A percentile compares a stretch with the other conserved stretches of the same genome.
Evolutionary conservation across 1,140 invertebrate genomes (phyloP).

Genomic region (Drosophila sechellia): DNA sequence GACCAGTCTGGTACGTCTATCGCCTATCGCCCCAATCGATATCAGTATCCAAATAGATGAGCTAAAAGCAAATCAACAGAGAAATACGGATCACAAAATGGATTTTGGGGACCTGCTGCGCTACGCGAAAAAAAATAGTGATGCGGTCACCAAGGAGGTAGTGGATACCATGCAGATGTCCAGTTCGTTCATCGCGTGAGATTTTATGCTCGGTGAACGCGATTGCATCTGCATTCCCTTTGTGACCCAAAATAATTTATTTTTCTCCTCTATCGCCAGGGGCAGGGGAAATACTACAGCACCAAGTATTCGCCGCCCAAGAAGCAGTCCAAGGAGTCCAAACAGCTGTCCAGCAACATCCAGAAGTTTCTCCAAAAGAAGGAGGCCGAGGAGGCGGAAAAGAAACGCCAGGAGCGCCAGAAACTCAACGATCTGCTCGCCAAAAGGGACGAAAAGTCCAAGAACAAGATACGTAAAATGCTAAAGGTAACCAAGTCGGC

Average conservation of each 20-base stretch:
- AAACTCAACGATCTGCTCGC: conserved; percentile 89
- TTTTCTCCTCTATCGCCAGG: neutral
- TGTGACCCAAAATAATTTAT: conserved; percentile 25
- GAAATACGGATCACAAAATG: conserved; percentile 81
- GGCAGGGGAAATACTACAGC: conserved; percentile 87
- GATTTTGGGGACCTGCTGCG: conserved; percentile 88
- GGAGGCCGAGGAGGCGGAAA: conserved; percentile 91
- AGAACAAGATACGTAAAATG: conserved; percentile 88
- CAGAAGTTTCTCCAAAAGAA: conserved; percentile 92
- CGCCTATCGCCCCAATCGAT: too few relatives aligned
- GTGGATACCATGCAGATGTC: conserved; percentile 65
- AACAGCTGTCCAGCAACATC: conserved; percentile 89
- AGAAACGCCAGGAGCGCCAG: conserved; percentile 87
- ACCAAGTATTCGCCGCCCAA: conserved; percentile 93
- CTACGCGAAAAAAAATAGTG: conserved; percentile 87
- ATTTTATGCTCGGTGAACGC: neutral
- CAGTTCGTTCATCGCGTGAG: neutral
- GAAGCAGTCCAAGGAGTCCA: conserved; percentile 89
- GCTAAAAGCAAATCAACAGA: too few relatives aligned
- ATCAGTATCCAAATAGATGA: too few relatives aligned
- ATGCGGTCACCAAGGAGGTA: conserved; percentile 79
- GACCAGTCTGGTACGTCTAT: too few relatives aligned
- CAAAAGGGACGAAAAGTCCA: conserved; percentile 90
- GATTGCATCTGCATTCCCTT: conserved; percentile 3
- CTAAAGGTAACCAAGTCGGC: conserved; percentile 92